Evolutionary conservation across 2,888 invertebrate genomes (phyloP).

Genomic region (Pherbina coryleti): DNA sequence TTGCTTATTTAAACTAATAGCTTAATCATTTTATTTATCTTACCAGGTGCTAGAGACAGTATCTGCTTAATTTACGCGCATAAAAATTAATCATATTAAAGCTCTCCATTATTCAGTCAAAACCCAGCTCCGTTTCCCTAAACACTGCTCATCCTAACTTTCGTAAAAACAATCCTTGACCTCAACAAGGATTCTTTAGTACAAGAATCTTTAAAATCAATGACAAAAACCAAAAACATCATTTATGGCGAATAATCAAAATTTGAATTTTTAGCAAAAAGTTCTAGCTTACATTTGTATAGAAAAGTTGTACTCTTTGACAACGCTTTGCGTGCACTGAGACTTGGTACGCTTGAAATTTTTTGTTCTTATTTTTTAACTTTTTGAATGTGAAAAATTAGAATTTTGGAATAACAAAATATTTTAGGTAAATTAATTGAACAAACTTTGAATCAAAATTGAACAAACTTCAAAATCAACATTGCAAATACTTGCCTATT

Average conservation of each 20-base stretch:
- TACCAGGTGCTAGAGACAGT: too few relatives aligned
- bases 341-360: too few relatives aligned
- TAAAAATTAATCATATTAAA: too few relatives aligned
- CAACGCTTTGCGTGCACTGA: too few relatives aligned
- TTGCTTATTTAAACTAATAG: conserved; percentile 21
- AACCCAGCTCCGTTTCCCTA: too few relatives aligned
- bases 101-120: too few relatives aligned
- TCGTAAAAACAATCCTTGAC: too few relatives aligned
- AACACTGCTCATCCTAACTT: too few relatives aligned
- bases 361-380: too few relatives aligned
- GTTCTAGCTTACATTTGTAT: not conserved
- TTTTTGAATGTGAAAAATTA: not conserved
- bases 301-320: not conserved
- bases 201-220: not conserved
- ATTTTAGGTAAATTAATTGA: conserved; percentile 47
- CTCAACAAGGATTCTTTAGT: too few relatives aligned
- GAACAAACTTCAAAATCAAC: conserved; percentile 24
- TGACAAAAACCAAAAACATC: not conserved
- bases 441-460: conserved; percentile 31
- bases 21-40: not conserved
- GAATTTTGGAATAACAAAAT: conserved; percentile 39
- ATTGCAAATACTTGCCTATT: conserved; percentile 8
- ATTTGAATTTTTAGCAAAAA: conserved; percentile 34
- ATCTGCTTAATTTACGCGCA: too few relatives aligned
- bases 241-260: conserved; percentile 37